phyloP scores from a whole-genome alignment of 2,888 invertebrate genomes.

The Cotesia congregata region DNA sequence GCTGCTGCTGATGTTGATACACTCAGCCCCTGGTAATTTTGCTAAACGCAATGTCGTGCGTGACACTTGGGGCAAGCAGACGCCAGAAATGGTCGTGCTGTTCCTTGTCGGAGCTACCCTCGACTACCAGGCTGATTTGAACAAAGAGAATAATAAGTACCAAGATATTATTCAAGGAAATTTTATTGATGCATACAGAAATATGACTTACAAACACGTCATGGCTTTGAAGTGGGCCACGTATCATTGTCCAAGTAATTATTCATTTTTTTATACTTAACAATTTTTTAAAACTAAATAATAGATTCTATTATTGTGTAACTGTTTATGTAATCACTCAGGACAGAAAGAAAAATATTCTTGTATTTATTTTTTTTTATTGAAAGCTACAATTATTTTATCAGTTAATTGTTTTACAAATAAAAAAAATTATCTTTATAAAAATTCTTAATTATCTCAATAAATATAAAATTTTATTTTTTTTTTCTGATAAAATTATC shows the following conservation, averaged over 20 bases:
- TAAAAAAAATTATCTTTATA: no score
- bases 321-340: not conserved
- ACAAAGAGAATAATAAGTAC: slow-evolving; percentile 64
- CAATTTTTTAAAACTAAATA: slow-evolving; percentile 4
- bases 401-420: no score
- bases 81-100: slow-evolving; percentile 61
- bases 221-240: slow-evolving; percentile 73
- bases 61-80: slow-evolving; percentile 69
- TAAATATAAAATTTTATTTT: no score
- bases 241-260: slow-evolving; percentile 70
- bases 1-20: slow-evolving; percentile 70
- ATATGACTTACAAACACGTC: slow-evolving; percentile 74
- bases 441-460: no score
- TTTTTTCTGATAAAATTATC: no score
- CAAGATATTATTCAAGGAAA: slow-evolving; percentile 73
- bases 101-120: slow-evolving; percentile 69
- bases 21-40: slow-evolving; percentile 71
- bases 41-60: slow-evolving; percentile 69
- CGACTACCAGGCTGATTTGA: slow-evolving; percentile 62
- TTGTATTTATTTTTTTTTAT: no score
- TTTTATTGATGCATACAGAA: slow-evolving; percentile 73
- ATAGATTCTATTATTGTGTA: not conserved
- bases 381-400: no score
- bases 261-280: not conserved
- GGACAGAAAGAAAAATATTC: no score